These are phyloP conservation scores for Brachionichthys hirsutus DNA, from an alignment of 2,113 vertebrate genomes.

Conservation along the genomic window DNA sequence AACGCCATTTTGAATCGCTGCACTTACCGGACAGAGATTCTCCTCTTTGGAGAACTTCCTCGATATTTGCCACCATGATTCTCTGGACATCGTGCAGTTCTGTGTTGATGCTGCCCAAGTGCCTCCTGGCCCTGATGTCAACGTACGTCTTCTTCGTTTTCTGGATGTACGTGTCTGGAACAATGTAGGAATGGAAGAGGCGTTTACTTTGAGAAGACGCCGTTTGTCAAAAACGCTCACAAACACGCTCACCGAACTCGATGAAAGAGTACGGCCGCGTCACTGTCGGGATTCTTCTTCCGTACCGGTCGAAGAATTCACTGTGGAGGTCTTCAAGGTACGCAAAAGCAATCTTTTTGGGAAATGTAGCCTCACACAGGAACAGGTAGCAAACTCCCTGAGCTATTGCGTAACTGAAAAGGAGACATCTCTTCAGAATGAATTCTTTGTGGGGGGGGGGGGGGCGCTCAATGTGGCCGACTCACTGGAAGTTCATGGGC, in stretches of 20 bases:
- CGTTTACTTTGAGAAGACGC: background rate
- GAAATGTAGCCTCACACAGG: slow-evolving; percentile 88
- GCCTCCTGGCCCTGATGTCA: slow-evolving; percentile 90
- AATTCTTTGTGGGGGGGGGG: background rate
- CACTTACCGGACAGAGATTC: slow-evolving; percentile 91
- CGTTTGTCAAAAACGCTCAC: background rate
- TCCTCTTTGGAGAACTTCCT: slow-evolving; percentile 93
- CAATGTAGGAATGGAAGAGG: slow-evolving; percentile 3
- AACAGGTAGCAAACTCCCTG: slow-evolving; percentile 92
- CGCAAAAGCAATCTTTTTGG: slow-evolving; percentile 92
- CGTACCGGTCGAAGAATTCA: slow-evolving; percentile 92
- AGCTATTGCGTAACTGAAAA: slow-evolving; percentile 86
- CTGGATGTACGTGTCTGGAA: slow-evolving; percentile 94
- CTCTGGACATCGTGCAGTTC: slow-evolving; percentile 96
- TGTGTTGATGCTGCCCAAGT: slow-evolving; percentile 92
- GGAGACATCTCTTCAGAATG: background rate
- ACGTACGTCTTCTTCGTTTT: slow-evolving; percentile 94
- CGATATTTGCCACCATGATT: slow-evolving; percentile 98
- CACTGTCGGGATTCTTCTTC: slow-evolving; percentile 87
- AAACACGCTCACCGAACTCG: slow-evolving; percentile 85
- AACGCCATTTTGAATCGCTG: background rate
- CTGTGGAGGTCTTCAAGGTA: slow-evolving; percentile 92
- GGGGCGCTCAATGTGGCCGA: slow-evolving; percentile 20
- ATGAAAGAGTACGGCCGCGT: slow-evolving; percentile 98
- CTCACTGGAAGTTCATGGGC: slow-evolving; percentile 93